Base-by-base conservation (phyloP, 2,888 invertebrate genomes). In the Iselma pallidipennis region DNA sequence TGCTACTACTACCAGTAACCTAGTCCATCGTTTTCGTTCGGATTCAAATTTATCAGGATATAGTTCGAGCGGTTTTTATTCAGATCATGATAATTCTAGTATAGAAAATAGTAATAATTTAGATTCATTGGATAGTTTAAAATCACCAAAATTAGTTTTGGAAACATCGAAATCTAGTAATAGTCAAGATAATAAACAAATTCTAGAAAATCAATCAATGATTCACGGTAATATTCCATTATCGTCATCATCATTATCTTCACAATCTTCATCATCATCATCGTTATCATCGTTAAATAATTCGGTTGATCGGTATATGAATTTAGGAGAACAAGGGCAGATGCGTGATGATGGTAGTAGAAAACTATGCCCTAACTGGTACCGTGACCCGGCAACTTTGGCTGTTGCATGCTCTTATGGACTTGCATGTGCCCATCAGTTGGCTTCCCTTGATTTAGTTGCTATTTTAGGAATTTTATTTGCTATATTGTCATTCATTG, bases 341-440 rank as follows among this genome's bases (percentile, higher is more conserved):
- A 72, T 71, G 70, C 69, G 69, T 63, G 68, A 67, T 61, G 68
- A 69, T 63, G 66, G 56, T 59, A 45, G 1, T 23, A 48, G 50
- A 45, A 70, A 66, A 66, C 65, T 65, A 62, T 57, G 54, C 48
- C 37, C 65, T 67, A 77, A 83, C 82, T 88, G 87, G 87, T 86
- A 85, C 83, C 84, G 85, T 65, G 81, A 82, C 82, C 83, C 86
- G 73, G 83, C 88, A 84, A 87, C 87, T 79, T 82, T 90, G 83
- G 86, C 89, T 83, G 84, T 91, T 85, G 90, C 91, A 87, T 90
- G 90, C 84, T 86, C 90, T 76, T 89, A 90, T 84, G 88, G 90
- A 78, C 79, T 89, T 84, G 87, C 89, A 86, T 86, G 88, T 81
- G 85, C 86, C 71, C 88, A 88, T 79, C 87, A 89, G 81, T 82